These are phyloP conservation scores for Drosophila lini DNA, from an alignment of 1,140 invertebrate genomes.

Conservation along the genomic window DNA sequence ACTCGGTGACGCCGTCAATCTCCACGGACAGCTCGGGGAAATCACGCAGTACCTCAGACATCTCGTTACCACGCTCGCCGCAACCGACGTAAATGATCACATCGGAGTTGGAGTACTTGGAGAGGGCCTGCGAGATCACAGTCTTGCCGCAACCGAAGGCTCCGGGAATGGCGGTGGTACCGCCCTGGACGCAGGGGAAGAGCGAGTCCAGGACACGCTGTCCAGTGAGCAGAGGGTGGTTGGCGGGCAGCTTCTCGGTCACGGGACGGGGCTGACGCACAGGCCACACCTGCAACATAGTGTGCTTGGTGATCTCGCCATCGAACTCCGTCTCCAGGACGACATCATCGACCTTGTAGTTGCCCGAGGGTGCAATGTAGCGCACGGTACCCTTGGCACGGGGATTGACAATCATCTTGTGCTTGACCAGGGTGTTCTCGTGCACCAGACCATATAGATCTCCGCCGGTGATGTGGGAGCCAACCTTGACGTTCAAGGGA, in stretches of 20 bases:
- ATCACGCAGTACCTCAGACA: constrained; percentile 97
- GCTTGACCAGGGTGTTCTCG: constrained; percentile 99
- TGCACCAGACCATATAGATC: constrained; percentile 98
- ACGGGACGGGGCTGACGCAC: constrained; percentile 98
- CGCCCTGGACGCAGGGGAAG: constrained; percentile 99
- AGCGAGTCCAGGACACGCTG: constrained; percentile 99
- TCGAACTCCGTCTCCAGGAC: constrained; percentile 99
- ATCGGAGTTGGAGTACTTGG: constrained; percentile 99
- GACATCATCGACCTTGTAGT: constrained; percentile 97
- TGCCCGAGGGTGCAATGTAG: constrained; percentile 96
- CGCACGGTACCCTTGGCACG: constrained; percentile 98
- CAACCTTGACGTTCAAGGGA: constrained; percentile 94
- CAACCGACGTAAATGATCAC: constrained; percentile 99
- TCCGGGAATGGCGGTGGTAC: constrained; percentile 99
- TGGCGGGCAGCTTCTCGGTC: constrained; percentile 99
- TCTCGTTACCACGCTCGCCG: constrained; percentile 96
- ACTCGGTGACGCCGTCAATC: constrained; percentile 97
- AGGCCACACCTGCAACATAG: constrained; percentile 98
- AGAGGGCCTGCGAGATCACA: constrained; percentile 96
- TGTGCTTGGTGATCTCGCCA: constrained; percentile 95
- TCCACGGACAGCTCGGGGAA: constrained; percentile 99
- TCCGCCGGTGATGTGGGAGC: constrained; percentile 98
- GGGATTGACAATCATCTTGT: constrained; percentile 97
- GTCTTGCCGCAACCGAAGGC: constrained; percentile 98
- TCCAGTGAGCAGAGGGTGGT: constrained; percentile 98